phyloP scores from a whole-genome alignment of 2,888 invertebrate genomes.

The Nineta flava region DNA sequence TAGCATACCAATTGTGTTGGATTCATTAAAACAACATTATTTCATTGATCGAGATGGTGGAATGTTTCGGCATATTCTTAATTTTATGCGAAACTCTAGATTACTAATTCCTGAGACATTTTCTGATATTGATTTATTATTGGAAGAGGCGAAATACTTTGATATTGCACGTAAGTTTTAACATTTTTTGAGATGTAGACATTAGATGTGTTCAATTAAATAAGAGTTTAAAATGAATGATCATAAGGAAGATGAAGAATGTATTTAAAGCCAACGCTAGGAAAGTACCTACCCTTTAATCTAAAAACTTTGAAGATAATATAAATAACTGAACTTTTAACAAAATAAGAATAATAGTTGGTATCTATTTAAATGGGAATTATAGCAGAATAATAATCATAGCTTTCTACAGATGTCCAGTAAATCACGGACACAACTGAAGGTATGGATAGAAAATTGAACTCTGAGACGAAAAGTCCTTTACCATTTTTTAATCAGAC shows the following conservation, averaged over 20 bases:
- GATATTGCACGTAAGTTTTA: slow-evolving; percentile 78
- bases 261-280: too few relatives aligned
- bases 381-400: too few relatives aligned
- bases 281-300: too few relatives aligned
- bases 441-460: too few relatives aligned
- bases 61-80: slow-evolving; percentile 94
- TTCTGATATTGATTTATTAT: slow-evolving; percentile 66
- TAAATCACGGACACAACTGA: too few relatives aligned
- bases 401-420: too few relatives aligned
- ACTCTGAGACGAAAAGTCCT: too few relatives aligned
- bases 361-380: too few relatives aligned
- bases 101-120: slow-evolving; percentile 79
- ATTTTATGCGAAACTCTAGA: slow-evolving; percentile 85
- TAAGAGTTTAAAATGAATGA: not conserved
- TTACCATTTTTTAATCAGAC: too few relatives aligned
- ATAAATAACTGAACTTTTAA: too few relatives aligned
- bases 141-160: slow-evolving; percentile 84
- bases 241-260: not conserved
- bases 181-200: not conserved
- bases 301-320: too few relatives aligned
- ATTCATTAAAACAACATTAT: slow-evolving; percentile 93
- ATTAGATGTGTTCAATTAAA: not conserved
- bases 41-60: slow-evolving; percentile 97
- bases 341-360: too few relatives aligned
- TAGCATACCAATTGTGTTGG: slow-evolving; percentile 86